phyloP scores from a whole-genome alignment of 2,797 vertebrate species.

The Circus cinereus region DNA sequence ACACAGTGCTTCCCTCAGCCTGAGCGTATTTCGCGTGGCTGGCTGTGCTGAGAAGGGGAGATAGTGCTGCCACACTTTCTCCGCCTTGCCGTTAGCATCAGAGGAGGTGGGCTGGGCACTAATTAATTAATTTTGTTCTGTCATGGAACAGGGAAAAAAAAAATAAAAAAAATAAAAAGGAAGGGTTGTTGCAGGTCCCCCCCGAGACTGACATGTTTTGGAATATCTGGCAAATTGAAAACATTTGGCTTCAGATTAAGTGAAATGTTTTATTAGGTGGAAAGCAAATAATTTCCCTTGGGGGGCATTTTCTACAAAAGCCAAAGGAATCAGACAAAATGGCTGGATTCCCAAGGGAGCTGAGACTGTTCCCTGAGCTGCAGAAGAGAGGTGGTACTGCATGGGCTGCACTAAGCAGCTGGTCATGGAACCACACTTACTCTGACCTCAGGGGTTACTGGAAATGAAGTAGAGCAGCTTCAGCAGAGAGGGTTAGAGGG shows the following conservation, averaged over 20 bases:
- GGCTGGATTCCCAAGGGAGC: background rate
- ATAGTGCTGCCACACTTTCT: accelerated
- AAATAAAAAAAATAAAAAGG: background rate
- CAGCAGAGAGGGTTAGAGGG: background rate
- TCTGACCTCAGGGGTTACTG: background rate
- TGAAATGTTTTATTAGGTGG: constrained; percentile 4
- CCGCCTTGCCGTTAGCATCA: background rate
- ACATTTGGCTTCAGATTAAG: constrained; percentile 13
- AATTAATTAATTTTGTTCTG: background rate
- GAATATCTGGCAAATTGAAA: background rate
- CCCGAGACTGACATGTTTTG: background rate
- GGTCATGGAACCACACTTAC: background rate
- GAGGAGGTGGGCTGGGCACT: background rate
- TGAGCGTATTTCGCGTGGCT: background rate
- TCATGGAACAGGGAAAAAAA: background rate
- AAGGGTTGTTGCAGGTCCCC: background rate
- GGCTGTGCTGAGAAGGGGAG: background rate
- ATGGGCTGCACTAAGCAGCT: background rate
- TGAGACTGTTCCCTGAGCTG: accelerated
- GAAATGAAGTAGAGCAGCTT: background rate
- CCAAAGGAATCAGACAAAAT: background rate
- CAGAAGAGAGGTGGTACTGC: background rate
- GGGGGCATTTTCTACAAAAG: background rate
- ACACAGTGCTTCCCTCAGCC: background rate
- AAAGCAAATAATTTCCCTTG: constrained; percentile 19